These are phyloP conservation scores for Ostrea denselamellosa DNA, from an alignment of 1,140 invertebrate species.

Conservation along the genomic window DNA sequence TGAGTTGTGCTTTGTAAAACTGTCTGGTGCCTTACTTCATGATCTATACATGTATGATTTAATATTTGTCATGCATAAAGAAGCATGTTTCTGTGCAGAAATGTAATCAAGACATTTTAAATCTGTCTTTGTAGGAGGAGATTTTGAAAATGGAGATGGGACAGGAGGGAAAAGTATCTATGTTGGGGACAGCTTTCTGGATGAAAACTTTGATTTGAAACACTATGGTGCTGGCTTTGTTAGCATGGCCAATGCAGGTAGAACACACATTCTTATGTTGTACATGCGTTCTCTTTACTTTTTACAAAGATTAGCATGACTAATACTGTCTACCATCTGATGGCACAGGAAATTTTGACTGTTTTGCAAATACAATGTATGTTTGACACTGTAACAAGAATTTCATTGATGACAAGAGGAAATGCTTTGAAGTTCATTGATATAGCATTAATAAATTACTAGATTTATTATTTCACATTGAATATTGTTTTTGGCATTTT, in stretches of 20 bases:
- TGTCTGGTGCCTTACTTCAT: no score
- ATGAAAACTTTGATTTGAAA: constrained; percentile 92
- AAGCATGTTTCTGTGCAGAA: no score
- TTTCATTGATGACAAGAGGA: background rate
- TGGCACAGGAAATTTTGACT: background rate
- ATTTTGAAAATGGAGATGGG: constrained; percentile 88
- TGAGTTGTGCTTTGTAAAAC: no score
- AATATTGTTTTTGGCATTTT: background rate
- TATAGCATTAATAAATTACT: background rate
- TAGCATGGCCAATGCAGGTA: constrained; percentile 76
- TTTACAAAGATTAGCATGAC: constrained; percentile 79
- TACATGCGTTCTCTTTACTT: background rate
- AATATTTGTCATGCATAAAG: no score
- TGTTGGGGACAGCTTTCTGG: constrained; percentile 91
- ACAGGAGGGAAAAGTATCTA: constrained; percentile 93
- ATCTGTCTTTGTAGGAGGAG: constrained; percentile 75
- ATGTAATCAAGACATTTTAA: no score
- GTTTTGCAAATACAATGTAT: background rate
- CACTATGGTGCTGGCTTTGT: constrained; percentile 80
- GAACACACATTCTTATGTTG: constrained; percentile 20
- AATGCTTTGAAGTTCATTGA: background rate
- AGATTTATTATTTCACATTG: background rate
- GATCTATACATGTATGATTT: no score
- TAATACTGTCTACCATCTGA: constrained; percentile 76
- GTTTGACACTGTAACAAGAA: background rate